Evolutionary conservation across 2,888 invertebrate genomes (phyloP), one percentile per base, ranked within the genome.

Genomic region (Corythucha ciliata): DNA sequence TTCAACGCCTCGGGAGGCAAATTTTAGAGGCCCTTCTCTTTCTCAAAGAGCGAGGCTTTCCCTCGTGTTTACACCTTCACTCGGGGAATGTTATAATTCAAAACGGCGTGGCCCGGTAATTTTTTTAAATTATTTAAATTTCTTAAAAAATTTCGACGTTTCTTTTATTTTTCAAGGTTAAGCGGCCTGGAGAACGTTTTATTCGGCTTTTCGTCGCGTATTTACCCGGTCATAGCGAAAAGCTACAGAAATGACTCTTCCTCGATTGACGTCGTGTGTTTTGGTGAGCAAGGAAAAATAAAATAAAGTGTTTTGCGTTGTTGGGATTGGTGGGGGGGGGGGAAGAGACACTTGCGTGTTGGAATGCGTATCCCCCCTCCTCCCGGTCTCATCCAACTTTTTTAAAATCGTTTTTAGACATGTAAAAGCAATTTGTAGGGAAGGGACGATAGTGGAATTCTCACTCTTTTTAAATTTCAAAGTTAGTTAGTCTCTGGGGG

Each of bases 11-110:
- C 66, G 90, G 90, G 22, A 75, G 89, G 0, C 91, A 91, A 70
- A 83, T 91, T 61, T 71, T 91, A 47, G 91, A 90, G 69, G 90
- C 88, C 0, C 71, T 91, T 48, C 72, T 89, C 54, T 90, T 90
- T 68, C 74, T 92, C 18, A 82, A 81, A 60, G 87, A 88, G 63
- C 82, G 88, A 62, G 87, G 89, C 10, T 90, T 91, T 66, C 90
- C 91, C 3, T 78, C 83, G 8, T 87, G 87, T 63, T 79, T 83
- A 36, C 89, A 92, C 69, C 71, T 93, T 59, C 91, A 92, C 68
- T 81, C 86, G 47, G 91, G 91, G 32, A 93, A 93, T 70, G 81
- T 93, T 22, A 84, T 92, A 59, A 76, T 92, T 34, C 91, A 92
- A 65, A 90, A 92, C 67, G 90, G 91, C 18, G 88, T 89, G 1